A percentile compares a stretch with the other conserved stretches of the same genome.
phyloP scores from a whole-genome alignment of 1,140 invertebrate species.

The Lepidurus couesii region DNA sequence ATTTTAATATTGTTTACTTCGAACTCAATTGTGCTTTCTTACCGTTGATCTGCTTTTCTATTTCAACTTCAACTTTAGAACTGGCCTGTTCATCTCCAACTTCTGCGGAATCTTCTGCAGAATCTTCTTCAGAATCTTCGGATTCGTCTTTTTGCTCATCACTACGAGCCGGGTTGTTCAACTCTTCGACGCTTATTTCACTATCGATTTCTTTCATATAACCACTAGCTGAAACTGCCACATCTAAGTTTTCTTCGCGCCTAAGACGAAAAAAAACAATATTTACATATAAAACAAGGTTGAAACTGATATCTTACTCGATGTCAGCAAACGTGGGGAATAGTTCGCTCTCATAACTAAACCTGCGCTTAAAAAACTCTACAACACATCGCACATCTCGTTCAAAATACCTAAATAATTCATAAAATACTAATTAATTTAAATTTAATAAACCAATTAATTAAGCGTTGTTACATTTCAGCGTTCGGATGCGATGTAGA shows the following conservation, averaged over 20 bases:
- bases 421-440: constrained; percentile 28
- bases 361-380: constrained; percentile 86
- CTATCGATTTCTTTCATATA: constrained; percentile 76
- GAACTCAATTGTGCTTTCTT: constrained; percentile 36
- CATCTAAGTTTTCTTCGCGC: constrained; percentile 75
- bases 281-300: constrained; percentile 1
- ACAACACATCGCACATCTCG: constrained; percentile 90
- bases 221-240: constrained; percentile 84
- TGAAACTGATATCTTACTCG: constrained; percentile 43
- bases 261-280: constrained; percentile 47
- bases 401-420: constrained; percentile 70
- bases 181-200: constrained; percentile 44
- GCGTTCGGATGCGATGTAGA: constrained; percentile 89
- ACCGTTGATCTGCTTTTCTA: constrained; percentile 35
- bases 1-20: constrained; percentile 33
- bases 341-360: constrained; percentile 82
- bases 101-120: constrained; percentile 43
- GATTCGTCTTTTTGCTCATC: constrained; percentile 43
- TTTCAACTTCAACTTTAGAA: constrained; percentile 41
- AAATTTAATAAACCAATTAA: not conserved
- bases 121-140: constrained; percentile 50
- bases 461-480: constrained; percentile 59
- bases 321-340: constrained; percentile 82
- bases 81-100: constrained; percentile 40
- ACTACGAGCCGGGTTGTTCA: constrained; percentile 39